Percentiles rank a stretch among this genome's conserved stretches.
Evolutionary conservation across 2,797 vertebrate genomes (phyloP).

Genomic region (Gambusia yucatana): DNA sequence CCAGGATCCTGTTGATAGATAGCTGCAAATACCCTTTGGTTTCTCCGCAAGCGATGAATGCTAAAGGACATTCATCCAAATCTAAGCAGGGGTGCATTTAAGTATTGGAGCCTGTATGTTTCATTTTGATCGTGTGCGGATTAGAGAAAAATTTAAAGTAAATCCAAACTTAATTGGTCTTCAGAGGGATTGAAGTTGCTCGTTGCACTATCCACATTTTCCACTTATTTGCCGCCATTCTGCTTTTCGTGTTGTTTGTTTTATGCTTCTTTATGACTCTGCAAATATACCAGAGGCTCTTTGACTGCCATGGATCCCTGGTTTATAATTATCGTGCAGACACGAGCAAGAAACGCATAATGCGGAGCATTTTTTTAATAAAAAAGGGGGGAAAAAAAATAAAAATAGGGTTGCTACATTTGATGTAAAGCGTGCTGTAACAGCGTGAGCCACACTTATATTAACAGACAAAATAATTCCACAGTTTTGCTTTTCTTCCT

Average conservation of each 20-base stretch:
- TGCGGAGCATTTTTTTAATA: slow-evolving; percentile 47
- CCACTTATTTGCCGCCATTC: neutral
- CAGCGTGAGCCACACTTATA: slow-evolving; percentile 50
- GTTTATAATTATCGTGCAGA: neutral
- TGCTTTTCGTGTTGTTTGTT: neutral
- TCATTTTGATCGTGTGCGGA: neutral
- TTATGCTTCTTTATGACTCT: slow-evolving; percentile 2
- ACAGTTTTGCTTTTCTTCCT: slow-evolving; percentile 48
- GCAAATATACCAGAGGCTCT: neutral
- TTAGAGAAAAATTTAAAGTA: neutral
- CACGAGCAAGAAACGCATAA: slow-evolving; percentile 24
- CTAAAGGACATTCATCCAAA: neutral
- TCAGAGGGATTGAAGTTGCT: neutral
- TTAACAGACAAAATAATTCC: slow-evolving; percentile 49
- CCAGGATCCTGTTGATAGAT: neutral
- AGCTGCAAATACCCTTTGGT: neutral
- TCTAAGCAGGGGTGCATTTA: neutral
- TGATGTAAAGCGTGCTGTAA: slow-evolving; percentile 43
- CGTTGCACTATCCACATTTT: neutral
- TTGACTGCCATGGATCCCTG: neutral
- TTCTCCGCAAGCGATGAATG: neutral
- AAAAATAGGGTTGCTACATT: slow-evolving; percentile 18
- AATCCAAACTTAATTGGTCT: neutral
- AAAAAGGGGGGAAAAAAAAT: neutral
- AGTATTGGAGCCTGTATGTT: neutral